Percentiles rank a stretch among this genome's conserved stretches.
Conservation (phyloP, 2,888 invertebrate species). For the Lithodes maja region DNA sequence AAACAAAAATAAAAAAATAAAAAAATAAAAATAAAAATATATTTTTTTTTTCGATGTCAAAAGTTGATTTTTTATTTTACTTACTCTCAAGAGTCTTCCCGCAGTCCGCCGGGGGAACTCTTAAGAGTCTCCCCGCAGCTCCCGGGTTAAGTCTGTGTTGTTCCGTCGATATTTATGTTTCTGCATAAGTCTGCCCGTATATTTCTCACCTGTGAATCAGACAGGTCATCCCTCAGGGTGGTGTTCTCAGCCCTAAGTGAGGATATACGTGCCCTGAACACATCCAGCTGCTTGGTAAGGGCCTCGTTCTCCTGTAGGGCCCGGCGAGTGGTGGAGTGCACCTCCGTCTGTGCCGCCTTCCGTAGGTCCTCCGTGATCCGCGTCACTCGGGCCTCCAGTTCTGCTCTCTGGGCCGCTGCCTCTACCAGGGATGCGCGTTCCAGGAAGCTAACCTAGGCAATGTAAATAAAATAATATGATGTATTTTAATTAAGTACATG, state of each 20-base stretch:
- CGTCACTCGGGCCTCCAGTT: conserved; percentile 53
- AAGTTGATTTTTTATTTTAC: too few species aligned
- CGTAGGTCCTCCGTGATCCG: conserved; percentile 64
- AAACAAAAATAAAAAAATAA: too few species aligned
- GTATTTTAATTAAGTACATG: too few species aligned
- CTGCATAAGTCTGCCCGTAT: too few species aligned
- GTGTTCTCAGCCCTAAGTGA: conserved; percentile 59
- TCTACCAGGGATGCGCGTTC: conserved; percentile 65
- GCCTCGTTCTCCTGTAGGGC: conserved; percentile 67
- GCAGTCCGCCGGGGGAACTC: too few species aligned
- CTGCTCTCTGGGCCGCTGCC: conserved; percentile 44
- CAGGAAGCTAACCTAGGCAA: conserved; percentile 54
- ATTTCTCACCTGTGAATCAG: conserved; percentile 53
- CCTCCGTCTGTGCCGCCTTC: conserved; percentile 62
- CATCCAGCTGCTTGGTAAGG: conserved; percentile 51
- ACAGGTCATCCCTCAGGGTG: conserved; percentile 50
- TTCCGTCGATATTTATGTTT: not conserved
- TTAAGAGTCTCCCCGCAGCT: not conserved
- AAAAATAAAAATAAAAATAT: too few species aligned
- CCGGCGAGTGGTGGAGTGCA: conserved; percentile 67
- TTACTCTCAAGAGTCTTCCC: too few species aligned
- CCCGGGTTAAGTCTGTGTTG: not conserved
- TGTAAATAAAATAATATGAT: too few species aligned
- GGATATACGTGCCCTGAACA: conserved; percentile 56
- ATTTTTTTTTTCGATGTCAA: too few species aligned